Evolutionary conservation across 2,797 vertebrate genomes (phyloP).

Genomic region (Helostoma temminkii): DNA sequence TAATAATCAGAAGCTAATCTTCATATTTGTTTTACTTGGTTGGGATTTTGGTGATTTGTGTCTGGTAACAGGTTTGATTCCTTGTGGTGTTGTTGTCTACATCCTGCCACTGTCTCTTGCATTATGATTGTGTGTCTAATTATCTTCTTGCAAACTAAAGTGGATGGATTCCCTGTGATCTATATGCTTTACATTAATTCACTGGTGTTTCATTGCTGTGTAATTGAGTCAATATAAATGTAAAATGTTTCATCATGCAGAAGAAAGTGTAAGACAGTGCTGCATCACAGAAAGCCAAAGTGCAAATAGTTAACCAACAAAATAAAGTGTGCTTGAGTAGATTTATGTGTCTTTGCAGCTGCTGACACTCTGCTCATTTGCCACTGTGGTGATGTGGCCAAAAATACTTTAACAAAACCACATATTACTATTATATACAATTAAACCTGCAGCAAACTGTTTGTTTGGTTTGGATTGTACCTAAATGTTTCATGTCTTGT

Average conservation of each 20-base stretch:
- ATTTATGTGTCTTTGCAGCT: no score
- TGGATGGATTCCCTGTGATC: constrained; percentile 43
- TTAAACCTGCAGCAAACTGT: no score
- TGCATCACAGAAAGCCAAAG: no score
- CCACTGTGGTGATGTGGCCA: no score
- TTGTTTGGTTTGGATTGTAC: no score
- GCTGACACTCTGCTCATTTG: no score
- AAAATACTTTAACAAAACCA: no score
- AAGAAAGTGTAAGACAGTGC: no score
- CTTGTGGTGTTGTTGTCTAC: constrained; percentile 53
- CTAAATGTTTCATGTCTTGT: no score
- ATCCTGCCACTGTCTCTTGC: constrained; percentile 38
- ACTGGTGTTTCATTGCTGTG: constrained; percentile 10
- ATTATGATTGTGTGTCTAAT: constrained; percentile 52
- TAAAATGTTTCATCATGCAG: constrained; percentile 9
- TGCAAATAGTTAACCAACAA: no score
- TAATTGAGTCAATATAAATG: constrained; percentile 19
- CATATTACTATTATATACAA: no score
- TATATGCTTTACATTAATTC: constrained; percentile 40
- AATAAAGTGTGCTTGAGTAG: no score
- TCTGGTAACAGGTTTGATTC: constrained; percentile 39
- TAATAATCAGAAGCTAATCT: constrained; percentile 45
- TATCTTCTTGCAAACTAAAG: constrained; percentile 44
- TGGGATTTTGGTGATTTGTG: constrained; percentile 58
- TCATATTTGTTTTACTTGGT: constrained; percentile 60